Evolutionary conservation across 2,113 vertebrate species (phyloP).

Genomic region (Petrocephalus zakoni): DNA sequence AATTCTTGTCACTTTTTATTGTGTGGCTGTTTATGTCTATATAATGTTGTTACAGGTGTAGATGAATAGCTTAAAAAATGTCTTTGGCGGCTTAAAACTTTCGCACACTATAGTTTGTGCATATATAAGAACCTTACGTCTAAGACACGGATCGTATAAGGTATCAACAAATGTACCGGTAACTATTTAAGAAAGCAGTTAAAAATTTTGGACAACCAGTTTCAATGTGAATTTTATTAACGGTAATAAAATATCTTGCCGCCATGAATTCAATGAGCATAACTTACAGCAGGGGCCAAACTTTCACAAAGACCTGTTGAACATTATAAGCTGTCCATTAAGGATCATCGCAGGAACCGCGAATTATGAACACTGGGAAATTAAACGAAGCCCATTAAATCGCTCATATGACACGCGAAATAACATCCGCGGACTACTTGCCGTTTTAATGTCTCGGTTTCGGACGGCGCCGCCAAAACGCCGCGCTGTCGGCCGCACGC

Average conservation of each 20-base stretch:
- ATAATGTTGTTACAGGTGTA: not conserved
- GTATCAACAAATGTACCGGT: not conserved
- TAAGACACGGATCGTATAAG: not conserved
- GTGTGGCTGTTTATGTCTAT: not conserved
- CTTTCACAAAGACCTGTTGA: not conserved
- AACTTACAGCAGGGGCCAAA: not conserved
- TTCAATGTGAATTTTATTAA: not conserved
- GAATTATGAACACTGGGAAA: not conserved
- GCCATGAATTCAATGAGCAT: not conserved
- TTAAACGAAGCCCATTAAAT: not conserved
- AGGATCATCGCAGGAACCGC: not conserved
- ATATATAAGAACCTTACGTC: not conserved
- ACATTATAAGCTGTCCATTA: not conserved
- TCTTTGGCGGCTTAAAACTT: not conserved
- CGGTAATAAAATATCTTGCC: not conserved
- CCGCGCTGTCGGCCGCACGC: not conserved
- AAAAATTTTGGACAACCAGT: not conserved
- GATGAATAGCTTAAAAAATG: not conserved
- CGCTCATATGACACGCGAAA: not conserved
- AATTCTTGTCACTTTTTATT: not conserved
- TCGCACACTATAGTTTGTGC: not conserved
- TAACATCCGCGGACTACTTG: not conserved
- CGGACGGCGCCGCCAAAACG: not conserved
- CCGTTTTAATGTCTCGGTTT: not conserved
- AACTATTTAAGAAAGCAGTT: not conserved